phyloP scores from a whole-genome alignment of 2,113 vertebrate species.

The Hypocryptadius cinnamomeus region DNA sequence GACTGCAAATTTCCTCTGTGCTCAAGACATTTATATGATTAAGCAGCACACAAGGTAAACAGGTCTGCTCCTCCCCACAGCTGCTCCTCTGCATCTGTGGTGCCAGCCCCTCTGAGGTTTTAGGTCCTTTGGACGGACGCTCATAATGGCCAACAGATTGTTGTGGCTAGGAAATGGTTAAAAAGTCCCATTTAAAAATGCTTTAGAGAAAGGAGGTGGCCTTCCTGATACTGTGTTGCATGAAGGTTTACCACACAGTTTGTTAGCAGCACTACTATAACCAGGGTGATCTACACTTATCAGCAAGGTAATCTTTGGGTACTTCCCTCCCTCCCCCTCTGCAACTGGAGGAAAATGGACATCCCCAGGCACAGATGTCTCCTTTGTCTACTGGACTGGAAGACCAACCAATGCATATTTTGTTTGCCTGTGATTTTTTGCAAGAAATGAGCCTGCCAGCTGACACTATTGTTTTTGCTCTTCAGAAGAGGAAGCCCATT shows the following conservation, averaged over 20 bases:
- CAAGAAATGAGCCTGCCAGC: not conserved
- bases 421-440: not conserved
- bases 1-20: not conserved
- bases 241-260: not conserved
- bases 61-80: not conserved
- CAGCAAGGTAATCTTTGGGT: not conserved
- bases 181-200: not conserved
- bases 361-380: not conserved
- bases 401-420: not conserved
- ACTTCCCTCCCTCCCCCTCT: not conserved
- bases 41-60: not conserved
- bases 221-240: not conserved
- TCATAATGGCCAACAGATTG: not conserved
- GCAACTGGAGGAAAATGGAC: not conserved
- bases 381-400: not conserved
- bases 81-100: not conserved
- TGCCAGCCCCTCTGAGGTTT: not conserved
- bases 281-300: not conserved
- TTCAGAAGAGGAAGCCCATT: constrained; percentile 3
- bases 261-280: not conserved
- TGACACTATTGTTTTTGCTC: not conserved
- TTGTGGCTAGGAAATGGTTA: not conserved
- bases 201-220: not conserved
- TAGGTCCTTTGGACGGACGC: not conserved
- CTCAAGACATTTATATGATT: not conserved